Evolutionary conservation across 2,888 invertebrate genomes (phyloP).

Genomic region (Blomia tropicalis): DNA sequence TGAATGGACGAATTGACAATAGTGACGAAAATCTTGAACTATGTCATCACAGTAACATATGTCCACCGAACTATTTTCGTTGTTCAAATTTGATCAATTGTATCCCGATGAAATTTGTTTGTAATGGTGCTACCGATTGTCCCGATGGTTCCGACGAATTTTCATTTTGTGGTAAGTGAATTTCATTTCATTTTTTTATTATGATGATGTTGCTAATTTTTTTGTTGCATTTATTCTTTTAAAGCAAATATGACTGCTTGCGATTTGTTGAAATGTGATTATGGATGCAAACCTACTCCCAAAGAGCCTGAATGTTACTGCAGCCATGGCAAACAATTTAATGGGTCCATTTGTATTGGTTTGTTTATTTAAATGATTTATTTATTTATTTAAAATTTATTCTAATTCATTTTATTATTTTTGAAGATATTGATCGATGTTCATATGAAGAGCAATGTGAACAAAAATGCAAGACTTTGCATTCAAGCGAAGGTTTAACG

Average conservation of each 20-base stretch:
- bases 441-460: constrained; percentile 9
- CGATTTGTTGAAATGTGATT: constrained; percentile 44
- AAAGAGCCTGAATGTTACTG: constrained; percentile 60
- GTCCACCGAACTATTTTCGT: constrained; percentile 50
- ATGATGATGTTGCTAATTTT: constrained; percentile 6
- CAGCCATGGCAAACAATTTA: constrained; percentile 48
- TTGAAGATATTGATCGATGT: not conserved
- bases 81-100: constrained; percentile 49
- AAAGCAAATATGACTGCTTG: constrained; percentile 41
- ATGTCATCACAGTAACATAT: constrained; percentile 48
- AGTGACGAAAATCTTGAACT: constrained; percentile 53
- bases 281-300: constrained; percentile 53
- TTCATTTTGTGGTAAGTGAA: constrained; percentile 47
- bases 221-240: constrained; percentile 22
- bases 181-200: not conserved
- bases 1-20: constrained; percentile 37
- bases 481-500: not conserved
- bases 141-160: constrained; percentile 55
- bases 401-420: not conserved
- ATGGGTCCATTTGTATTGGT: constrained; percentile 47
- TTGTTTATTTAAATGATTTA: constrained; percentile 28
- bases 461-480: not conserved
- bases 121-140: constrained; percentile 52
- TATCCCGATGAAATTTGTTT: constrained; percentile 47
- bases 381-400: not conserved